These are phyloP conservation scores for Micrastur ruficollis DNA, from an alignment of 2,797 vertebrate genomes.

Conservation along the genomic window DNA sequence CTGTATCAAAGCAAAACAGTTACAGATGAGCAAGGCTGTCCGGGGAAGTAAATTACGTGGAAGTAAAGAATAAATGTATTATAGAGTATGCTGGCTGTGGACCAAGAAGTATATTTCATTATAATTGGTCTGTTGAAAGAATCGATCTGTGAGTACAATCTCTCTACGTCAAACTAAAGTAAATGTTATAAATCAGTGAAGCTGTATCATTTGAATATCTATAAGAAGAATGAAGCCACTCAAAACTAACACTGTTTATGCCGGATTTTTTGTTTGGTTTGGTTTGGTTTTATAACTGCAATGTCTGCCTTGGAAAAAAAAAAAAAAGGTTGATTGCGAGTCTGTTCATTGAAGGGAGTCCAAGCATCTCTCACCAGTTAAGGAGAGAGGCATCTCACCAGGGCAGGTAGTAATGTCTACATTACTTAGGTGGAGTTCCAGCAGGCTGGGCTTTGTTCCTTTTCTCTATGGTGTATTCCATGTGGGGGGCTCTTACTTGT, in stretches of 20 bases:
- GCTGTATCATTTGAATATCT: not conserved
- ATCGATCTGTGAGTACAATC: not conserved
- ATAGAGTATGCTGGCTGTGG: not conserved
- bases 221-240: not conserved
- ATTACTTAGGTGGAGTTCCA: not conserved
- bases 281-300: not conserved
- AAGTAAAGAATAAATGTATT: conserved; percentile 18
- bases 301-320: not conserved
- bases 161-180: not conserved
- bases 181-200: conserved; percentile 4
- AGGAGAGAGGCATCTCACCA: not conserved
- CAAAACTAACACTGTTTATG: not conserved
- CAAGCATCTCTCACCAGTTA: not conserved
- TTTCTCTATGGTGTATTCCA: not conserved
- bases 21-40: conserved; percentile 3
- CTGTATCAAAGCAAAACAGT: not conserved
- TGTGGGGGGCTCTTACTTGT: fast-evolving
- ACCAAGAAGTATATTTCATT: conserved; percentile 24
- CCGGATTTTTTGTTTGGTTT: not conserved
- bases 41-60: not conserved
- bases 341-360: not conserved
- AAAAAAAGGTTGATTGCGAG: not conserved
- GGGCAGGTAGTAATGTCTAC: not conserved
- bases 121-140: conserved; percentile 1
- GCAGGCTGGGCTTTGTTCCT: not conserved